A percentile compares a stretch with the other conserved stretches of the same genome.
Conservation (phyloP, 2,888 invertebrate genomes). For the Drosophila paracracens region DNA sequence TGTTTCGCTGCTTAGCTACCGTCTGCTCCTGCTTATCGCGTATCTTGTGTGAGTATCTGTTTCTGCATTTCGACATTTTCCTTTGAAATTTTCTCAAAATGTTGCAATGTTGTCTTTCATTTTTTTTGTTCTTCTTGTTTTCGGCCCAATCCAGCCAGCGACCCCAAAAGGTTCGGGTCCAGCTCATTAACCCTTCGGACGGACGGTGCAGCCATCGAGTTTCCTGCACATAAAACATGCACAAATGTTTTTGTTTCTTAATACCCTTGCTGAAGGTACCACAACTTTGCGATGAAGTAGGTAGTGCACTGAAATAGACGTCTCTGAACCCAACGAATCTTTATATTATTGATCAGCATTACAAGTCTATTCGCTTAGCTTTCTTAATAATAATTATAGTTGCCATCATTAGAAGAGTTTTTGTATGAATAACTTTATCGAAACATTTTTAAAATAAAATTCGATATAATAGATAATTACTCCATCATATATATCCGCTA, state of each 20-base stretch:
- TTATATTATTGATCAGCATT: not conserved
- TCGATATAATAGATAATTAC: not conserved
- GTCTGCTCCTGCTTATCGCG: conserved; percentile 31
- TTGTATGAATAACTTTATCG: not conserved
- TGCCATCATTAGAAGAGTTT: not conserved
- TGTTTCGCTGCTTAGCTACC: conserved; percentile 11
- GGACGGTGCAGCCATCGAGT: conserved; percentile 13
- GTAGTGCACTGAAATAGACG: not conserved
- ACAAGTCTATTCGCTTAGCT: not conserved
- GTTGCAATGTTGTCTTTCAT: conserved; percentile 12
- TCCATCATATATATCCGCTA: not conserved
- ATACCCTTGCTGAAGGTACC: not conserved
- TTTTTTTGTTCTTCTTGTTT: not conserved
- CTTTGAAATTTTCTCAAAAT: conserved; percentile 63
- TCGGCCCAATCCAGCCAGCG: conserved; percentile 37
- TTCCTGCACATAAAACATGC: conserved; percentile 64
- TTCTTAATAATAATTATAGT: not conserved
- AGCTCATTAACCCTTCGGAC: conserved; percentile 69
- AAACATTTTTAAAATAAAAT: not conserved
- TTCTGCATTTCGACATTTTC: conserved; percentile 60
- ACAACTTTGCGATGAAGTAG: not conserved
- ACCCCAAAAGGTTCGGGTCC: conserved; percentile 52
- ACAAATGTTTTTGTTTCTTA: conserved; percentile 8
- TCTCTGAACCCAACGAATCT: not conserved
- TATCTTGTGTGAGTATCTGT: conserved; percentile 20